These are phyloP conservation scores for Metaphire vulgaris DNA, from an alignment of 1,140 invertebrate genomes.

Conservation along the genomic window DNA sequence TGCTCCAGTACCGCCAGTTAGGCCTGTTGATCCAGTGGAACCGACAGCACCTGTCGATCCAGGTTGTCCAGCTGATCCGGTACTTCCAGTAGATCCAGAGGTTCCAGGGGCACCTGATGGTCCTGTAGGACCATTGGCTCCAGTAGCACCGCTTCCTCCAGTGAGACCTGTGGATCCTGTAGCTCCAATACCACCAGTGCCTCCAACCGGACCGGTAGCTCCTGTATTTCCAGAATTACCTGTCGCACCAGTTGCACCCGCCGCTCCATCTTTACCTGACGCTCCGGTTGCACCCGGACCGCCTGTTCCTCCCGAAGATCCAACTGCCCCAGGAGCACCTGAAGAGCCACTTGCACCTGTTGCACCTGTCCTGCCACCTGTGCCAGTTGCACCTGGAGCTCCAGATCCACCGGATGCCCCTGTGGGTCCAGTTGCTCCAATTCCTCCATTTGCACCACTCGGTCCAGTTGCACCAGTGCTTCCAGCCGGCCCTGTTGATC, in stretches of 20 bases:
- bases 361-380: background rate
- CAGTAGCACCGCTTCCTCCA: background rate
- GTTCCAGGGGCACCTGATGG: slow-evolving; percentile 28
- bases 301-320: background rate
- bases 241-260: background rate
- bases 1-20: background rate
- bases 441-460: slow-evolving; percentile 7
- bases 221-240: background rate
- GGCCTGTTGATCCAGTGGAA: slow-evolving; percentile 38
- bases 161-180: background rate
- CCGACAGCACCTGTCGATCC: slow-evolving; percentile 34
- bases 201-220: background rate
- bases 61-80: slow-evolving; percentile 32
- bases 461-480: slow-evolving; percentile 11
- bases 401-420: background rate
- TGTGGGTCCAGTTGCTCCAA: slow-evolving; percentile 24
- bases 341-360: background rate
- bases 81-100: slow-evolving; percentile 29
- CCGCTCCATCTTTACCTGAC: background rate
- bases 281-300: background rate
- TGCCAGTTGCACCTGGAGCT: background rate
- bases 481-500: slow-evolving; percentile 8
- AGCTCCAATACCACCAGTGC: background rate
- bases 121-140: slow-evolving; percentile 20
- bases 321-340: background rate